Evolutionary conservation across 2,888 invertebrate genomes (phyloP).

Genomic region (Plagodis pulveraria): DNA sequence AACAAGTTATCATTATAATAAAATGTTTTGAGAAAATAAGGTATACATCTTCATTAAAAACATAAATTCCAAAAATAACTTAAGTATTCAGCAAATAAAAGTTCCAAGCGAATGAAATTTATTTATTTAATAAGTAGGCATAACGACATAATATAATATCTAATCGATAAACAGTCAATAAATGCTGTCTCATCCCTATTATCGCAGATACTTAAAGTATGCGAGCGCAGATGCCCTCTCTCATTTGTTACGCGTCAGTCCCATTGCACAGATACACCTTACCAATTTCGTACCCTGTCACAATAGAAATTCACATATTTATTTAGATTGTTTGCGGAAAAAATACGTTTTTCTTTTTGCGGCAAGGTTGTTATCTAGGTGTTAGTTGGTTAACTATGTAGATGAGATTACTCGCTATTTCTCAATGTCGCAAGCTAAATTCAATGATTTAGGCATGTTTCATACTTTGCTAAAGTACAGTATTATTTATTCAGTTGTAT

Average conservation of each 20-base stretch:
- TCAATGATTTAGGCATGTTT: conserved; percentile 41
- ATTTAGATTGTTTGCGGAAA: no score
- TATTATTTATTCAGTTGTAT: conserved; percentile 17
- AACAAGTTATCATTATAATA: no score
- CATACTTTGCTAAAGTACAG: conserved; percentile 8
- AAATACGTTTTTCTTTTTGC: conserved; percentile 1
- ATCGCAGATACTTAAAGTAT: conserved; percentile 49
- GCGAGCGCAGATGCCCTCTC: conserved; percentile 48
- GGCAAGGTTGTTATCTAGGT: not conserved
- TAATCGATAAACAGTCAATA: conserved; percentile 8
- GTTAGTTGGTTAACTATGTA: conserved; percentile 32
- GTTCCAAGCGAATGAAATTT: no score
- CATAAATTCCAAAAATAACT: no score
- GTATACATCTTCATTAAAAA: no score
- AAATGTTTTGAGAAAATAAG: no score
- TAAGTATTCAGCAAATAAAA: no score
- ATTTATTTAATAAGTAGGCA: no score
- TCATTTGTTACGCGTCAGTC: conserved; percentile 60
- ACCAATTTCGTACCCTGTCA: conserved; percentile 8
- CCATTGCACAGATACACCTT: conserved; percentile 36
- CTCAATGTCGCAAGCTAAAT: conserved; percentile 38
- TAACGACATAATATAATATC: not conserved
- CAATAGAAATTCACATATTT: not conserved
- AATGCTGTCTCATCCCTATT: conserved; percentile 26
- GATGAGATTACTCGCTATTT: conserved; percentile 56